Base-by-base conservation (phyloP, 2,113 vertebrate species). In the Corythornis vintsioides region DNA sequence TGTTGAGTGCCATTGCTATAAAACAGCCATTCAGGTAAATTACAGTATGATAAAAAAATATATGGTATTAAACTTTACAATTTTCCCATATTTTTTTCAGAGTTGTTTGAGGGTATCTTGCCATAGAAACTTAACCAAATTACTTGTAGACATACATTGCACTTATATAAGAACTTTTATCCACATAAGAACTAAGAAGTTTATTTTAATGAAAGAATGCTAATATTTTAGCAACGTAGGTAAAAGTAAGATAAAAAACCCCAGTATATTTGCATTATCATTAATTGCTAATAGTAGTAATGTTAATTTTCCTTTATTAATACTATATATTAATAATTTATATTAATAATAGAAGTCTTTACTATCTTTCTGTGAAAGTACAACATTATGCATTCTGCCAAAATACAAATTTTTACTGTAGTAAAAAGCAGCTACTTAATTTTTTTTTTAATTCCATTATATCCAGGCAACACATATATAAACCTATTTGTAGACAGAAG, bases 201-300 rank as follows among this genome's bases (percentile, higher is more conserved):
- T 95, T 3, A 47, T 57, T 66, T 72, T 13, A 61, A 60, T 55
- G 33, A 60, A 83, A 66, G 6, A 71, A 24, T 60, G 9, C 38
- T 67, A 77, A 7, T 61, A 52, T 66, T 86, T 70, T 86, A 70
- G 18, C 21, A 70, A 59, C 48, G 5, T 69, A 86, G 89, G 40
- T 47, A 72, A 45, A 93, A 95, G 72, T 91, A 95, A 94, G 77
- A 83, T 80, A 88, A 96, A 90, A 65, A 78, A 83, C 50, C 64
- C 52, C 52, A 83, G 56, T 52, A 77, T 94, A 94, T 94, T 97
- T 96, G 67, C 83, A 92, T 95, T 90, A 96, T 95, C 87, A 95
- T 63, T 82, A 92, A 81, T 95, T 96, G 56, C 84, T 96, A 90
- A 66, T 79, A 95, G 61, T 92, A 96, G 80, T 96, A 95, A 86